Percentiles rank a stretch among this genome's conserved stretches.
Evolutionary conservation across 2,113 vertebrate genomes (phyloP).

Genomic region (Brachyhypopomus occidentalis): DNA sequence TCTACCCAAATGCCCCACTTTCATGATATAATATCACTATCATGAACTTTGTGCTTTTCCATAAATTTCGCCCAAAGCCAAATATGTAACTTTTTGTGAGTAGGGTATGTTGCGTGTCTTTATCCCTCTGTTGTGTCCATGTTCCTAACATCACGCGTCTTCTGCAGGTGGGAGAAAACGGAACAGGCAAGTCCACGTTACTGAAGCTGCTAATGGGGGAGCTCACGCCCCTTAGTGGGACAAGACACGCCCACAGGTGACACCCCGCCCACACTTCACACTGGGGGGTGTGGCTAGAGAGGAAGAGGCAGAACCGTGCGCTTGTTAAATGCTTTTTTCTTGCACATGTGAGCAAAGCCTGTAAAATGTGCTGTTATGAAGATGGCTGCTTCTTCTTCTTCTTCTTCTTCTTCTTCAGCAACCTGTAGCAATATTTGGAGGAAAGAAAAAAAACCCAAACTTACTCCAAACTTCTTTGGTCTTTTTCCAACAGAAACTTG

Average conservation of each 20-base stretch:
- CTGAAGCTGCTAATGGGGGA: constrained; percentile 96
- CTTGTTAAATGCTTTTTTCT: no score
- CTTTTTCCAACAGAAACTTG: constrained; percentile 79
- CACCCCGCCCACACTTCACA: not conserved
- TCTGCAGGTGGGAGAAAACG: constrained; percentile 93
- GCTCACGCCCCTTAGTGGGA: constrained; percentile 82
- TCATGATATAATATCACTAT: no score
- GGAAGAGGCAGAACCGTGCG: no score
- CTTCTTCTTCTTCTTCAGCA: no score
- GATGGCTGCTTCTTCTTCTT: no score
- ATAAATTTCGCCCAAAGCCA: no score
- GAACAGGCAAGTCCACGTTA: constrained; percentile 93
- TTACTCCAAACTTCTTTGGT: not conserved
- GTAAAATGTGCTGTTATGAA: no score
- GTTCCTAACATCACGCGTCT: not conserved
- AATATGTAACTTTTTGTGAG: no score
- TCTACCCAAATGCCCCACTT: no score
- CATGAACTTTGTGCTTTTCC: no score
- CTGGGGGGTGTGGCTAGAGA: not conserved
- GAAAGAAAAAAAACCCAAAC: not conserved
- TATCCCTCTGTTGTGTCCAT: rapidly evolving
- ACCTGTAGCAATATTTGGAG: no score
- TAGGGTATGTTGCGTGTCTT: not conserved
- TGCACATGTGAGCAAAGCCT: no score
- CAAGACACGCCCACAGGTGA: constrained; percentile 92